A percentile compares a stretch with the other conserved stretches of the same genome.
Conservation (phyloP, 2,113 vertebrate species). For the Oenanthe melanoleuca region DNA sequence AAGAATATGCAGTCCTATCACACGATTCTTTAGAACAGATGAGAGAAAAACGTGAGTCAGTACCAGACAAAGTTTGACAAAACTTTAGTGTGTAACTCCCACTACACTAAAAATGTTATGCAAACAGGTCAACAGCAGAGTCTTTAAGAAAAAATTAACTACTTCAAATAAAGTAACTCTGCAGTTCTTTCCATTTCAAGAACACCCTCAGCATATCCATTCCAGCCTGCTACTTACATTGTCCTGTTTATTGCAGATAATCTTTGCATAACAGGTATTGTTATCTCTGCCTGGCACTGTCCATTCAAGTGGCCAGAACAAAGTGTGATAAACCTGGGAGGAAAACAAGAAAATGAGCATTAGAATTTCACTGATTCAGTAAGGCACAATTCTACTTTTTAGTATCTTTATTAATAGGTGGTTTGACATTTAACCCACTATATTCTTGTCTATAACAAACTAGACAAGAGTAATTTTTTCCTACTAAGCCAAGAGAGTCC, state of each 20-base stretch:
- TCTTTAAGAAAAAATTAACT: background rate
- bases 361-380: background rate
- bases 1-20: slow-evolving; percentile 92
- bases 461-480: background rate
- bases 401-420: background rate
- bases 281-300: slow-evolving; percentile 88
- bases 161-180: background rate
- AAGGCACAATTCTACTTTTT: background rate
- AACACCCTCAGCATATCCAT: background rate
- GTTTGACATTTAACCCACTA: background rate
- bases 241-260: slow-evolving; percentile 90
- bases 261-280: slow-evolving; percentile 90
- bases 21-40: slow-evolving; percentile 79
- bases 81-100: background rate
- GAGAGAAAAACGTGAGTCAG: background rate
- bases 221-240: slow-evolving; percentile 74
- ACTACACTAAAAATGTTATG: background rate
- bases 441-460: background rate
- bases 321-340: slow-evolving; percentile 87
- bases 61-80: background rate
- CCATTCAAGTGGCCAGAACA: slow-evolving; percentile 97
- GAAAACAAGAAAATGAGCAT: background rate
- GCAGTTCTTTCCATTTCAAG: background rate
- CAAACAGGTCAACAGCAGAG: background rate
- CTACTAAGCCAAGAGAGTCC: background rate